These are phyloP conservation scores for Tenualosa thibaudeaui DNA, from an alignment of 2,797 vertebrate species.

Conservation along the genomic window DNA sequence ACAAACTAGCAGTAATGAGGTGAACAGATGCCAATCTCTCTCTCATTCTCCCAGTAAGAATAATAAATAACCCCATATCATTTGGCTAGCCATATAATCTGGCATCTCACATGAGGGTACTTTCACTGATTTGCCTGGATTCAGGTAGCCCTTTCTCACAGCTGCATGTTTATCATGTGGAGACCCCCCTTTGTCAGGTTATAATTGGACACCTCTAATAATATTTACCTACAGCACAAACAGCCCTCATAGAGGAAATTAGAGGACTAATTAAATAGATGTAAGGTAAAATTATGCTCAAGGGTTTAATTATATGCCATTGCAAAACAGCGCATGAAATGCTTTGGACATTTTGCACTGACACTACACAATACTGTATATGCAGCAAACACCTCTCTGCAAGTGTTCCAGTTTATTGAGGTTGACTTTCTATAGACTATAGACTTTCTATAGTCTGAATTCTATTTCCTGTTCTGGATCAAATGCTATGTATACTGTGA, in stretches of 20 bases:
- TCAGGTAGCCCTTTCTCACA: background rate
- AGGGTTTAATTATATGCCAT: background rate
- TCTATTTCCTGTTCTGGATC: no score
- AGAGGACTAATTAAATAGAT: constrained; percentile 6
- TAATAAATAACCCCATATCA: background rate
- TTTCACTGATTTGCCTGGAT: background rate
- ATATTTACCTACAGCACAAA: background rate
- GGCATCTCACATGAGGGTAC: background rate
- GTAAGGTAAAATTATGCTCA: background rate
- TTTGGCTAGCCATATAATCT: background rate
- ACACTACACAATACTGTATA: background rate
- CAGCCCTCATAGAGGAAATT: background rate
- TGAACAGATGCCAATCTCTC: background rate
- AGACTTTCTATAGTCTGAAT: no score
- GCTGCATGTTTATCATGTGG: background rate
- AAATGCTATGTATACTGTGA: no score
- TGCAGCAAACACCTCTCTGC: no score
- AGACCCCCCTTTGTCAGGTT: background rate
- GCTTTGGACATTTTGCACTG: background rate
- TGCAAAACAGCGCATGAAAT: background rate
- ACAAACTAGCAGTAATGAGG: background rate
- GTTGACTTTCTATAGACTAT: no score
- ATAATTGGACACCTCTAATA: constrained; percentile 15
- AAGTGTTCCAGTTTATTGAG: no score
- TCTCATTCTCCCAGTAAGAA: background rate